Conservation (phyloP, 2,888 invertebrate genomes). For the Drosophila merina region DNA sequence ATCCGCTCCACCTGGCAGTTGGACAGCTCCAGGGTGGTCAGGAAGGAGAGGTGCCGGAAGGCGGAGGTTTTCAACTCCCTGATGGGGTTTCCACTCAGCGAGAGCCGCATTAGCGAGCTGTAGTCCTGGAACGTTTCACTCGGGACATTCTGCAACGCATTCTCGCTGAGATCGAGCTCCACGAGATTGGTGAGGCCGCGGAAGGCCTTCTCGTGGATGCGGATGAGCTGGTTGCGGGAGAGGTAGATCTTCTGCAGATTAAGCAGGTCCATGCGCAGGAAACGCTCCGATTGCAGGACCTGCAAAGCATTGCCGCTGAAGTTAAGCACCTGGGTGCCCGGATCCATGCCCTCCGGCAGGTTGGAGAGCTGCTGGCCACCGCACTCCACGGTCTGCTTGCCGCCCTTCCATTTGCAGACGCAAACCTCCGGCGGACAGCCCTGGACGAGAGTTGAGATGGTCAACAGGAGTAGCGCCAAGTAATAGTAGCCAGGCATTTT, state of each 20-base stretch:
- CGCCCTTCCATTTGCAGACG: constrained; percentile 96
- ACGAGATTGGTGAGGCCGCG: constrained; percentile 93
- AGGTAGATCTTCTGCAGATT: constrained; percentile 95
- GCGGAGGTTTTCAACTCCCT: constrained; percentile 88
- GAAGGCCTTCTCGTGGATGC: constrained; percentile 92
- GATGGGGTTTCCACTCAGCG: constrained; percentile 93
- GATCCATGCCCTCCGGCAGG: constrained; percentile 91
- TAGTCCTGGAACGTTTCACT: constrained; percentile 91
- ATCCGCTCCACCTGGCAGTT: constrained; percentile 91
- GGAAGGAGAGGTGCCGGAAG: constrained; percentile 89
- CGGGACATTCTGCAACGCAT: constrained; percentile 91
- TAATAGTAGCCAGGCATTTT: constrained; percentile 3
- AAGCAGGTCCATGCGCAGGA: constrained; percentile 90
- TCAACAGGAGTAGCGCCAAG: constrained; percentile 9
- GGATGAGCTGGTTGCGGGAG: constrained; percentile 90
- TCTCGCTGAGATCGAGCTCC: constrained; percentile 93
- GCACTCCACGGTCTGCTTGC: constrained; percentile 96
- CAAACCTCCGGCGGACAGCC: constrained; percentile 90
- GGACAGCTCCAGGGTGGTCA: constrained; percentile 92
- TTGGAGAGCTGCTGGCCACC: constrained; percentile 90
- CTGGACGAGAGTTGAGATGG: not conserved
- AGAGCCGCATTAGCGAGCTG: constrained; percentile 92
- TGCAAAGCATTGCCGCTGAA: constrained; percentile 93
- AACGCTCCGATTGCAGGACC: constrained; percentile 90
- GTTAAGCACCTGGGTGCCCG: constrained; percentile 94